Conservation (phyloP, 2,888 invertebrate species). For the Aporophyla nigra region DNA sequence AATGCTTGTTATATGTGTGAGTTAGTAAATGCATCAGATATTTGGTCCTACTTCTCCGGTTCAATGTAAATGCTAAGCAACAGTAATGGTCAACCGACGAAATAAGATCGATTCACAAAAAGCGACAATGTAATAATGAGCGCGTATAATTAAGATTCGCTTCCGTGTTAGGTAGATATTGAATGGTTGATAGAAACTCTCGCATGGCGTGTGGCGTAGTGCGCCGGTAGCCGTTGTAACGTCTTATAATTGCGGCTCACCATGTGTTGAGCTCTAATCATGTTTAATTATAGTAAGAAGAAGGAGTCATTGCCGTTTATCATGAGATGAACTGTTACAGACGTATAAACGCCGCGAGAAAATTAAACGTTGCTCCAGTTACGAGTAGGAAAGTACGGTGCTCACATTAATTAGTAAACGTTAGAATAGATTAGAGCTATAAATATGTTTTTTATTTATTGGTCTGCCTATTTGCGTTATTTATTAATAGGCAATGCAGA, state of each 20-base stretch:
- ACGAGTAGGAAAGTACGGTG: conserved; percentile 54
- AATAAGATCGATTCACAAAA: conserved; percentile 66
- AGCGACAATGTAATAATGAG: conserved; percentile 75
- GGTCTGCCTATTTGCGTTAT: conserved; percentile 2
- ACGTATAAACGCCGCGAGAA: conserved; percentile 82
- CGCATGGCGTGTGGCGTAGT: conserved; percentile 83
- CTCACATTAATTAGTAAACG: conserved; percentile 61
- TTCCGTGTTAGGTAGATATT: conserved; percentile 85
- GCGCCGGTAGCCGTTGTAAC: conserved; percentile 87
- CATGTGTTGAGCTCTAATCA: conserved; percentile 90
- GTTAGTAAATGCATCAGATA: neutral
- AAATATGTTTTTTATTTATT: conserved; percentile 47
- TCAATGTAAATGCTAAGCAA: conserved; percentile 21
- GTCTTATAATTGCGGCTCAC: conserved; percentile 88
- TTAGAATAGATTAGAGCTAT: conserved; percentile 51
- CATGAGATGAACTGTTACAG: conserved; percentile 90
- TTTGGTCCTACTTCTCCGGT: conserved; percentile 1
- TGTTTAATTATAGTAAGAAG: conserved; percentile 87
- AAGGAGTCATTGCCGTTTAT: conserved; percentile 89
- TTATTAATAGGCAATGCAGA: conserved; percentile 1
- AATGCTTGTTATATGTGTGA: neutral
- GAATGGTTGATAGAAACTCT: conserved; percentile 84
- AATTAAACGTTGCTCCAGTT: conserved; percentile 75
- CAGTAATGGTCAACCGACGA: conserved; percentile 59
- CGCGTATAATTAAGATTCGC: conserved; percentile 78